Evolutionary conservation across 1,140 invertebrate genomes (phyloP), one percentile per base, ranked within the genome.

Genomic region (Calosoma granatense): DNA sequence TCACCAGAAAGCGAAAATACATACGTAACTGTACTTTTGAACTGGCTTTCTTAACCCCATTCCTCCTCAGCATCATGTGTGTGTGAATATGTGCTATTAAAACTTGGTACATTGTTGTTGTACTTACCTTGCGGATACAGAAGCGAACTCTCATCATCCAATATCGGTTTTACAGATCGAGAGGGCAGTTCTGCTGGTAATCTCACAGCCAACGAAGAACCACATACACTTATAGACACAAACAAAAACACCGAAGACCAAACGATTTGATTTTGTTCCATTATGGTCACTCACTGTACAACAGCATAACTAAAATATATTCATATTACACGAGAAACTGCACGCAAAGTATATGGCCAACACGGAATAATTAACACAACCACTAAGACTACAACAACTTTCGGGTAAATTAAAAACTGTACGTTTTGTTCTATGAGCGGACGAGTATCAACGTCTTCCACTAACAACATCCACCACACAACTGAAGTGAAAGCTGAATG

Each of bases 251-350:
- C 41, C 9, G 9, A 47, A 47, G 41, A 9, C 41, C 6, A 6
- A 47, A 11, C 6, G 6, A 47, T 47, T 47, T 12, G 41, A 12
- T 47, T 47, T 47, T 17, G 41, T 9, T 4, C 41, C 41, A 47
- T 47, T 47, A 17, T 47, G 15, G 17, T 11, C 17, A 12, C 9
- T 47, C 9, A 12, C 9, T 36, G 26, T 47, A 12, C n/a, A n/a
- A n/a, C n/a, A 47, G 17, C 41, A 47, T 12, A 4, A 47, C 41
- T 47, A 47, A 47, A 47, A 47, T 47, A 47, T 47, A 47, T 47
- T 17, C 41, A 47, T 47, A 17, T 47, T 47, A 47, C n/a, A n/a
- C n/a, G n/a, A n/a, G 41, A 47, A 17, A 47, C 4, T 47, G 15
- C 17, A 12, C 17, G 9, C 4, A 47, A 47, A 17, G 41, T 47